Evolutionary conservation across 2,888 invertebrate genomes (phyloP).

Genomic region (Xylocampa areola): DNA sequence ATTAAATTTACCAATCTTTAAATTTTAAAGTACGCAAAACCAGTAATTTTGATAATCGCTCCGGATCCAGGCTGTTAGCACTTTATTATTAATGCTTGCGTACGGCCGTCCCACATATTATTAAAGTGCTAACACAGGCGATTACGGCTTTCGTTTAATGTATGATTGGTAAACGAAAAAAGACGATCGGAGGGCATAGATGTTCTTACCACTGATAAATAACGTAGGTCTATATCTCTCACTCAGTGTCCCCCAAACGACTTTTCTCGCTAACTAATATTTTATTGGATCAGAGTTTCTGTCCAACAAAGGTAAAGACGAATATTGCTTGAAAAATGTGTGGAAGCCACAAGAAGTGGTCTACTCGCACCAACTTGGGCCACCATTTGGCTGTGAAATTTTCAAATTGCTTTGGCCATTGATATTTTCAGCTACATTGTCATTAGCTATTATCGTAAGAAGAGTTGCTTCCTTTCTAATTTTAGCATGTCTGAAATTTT

Average conservation of each 20-base stretch:
- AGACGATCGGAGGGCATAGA: constrained; percentile 15
- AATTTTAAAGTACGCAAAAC: not conserved
- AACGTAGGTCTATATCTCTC: constrained; percentile 2
- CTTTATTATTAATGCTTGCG: no score
- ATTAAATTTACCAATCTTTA: not conserved
- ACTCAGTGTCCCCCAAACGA: no score
- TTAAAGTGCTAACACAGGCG: not conserved
- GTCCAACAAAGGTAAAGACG: no score
- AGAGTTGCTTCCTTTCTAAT: no score
- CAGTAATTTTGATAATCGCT: constrained; percentile 8
- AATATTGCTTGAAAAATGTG: not conserved
- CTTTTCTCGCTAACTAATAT: no score
- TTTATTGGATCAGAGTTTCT: no score
- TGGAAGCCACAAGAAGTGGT: not conserved
- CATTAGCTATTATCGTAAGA: no score
- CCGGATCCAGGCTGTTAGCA: not conserved
- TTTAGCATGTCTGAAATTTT: no score
- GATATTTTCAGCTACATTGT: no score
- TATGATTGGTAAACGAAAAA: constrained; percentile 15
- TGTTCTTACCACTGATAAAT: constrained; percentile 6
- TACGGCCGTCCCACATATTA: no score
- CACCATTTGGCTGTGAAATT: not conserved
- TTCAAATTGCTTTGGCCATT: not conserved
- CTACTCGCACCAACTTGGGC: not conserved
- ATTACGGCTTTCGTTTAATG: constrained; percentile 17